Evolutionary conservation across 1,140 invertebrate genomes (phyloP), one percentile per base, ranked within the genome.

Genomic region (Ectropis grisescens): DNA sequence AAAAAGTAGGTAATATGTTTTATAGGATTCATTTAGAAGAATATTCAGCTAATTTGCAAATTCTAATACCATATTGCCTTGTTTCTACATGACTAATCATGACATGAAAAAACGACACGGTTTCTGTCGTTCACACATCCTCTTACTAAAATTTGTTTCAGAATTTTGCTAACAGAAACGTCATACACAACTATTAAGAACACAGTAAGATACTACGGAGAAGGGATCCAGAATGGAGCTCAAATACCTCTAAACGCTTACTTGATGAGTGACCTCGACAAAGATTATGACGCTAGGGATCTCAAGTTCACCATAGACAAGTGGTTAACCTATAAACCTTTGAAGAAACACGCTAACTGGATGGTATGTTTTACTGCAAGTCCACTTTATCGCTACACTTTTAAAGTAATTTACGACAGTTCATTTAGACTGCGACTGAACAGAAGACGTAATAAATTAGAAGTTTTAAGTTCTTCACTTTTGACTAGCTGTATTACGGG

Each of bases 161-260:
- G 86, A 46, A 67, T 89, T 27, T 74, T 93, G 36, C 78, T 92
- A 47, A 86, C 87, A 0, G 91, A 93, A 55, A 87, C 88, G 0
- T n/a, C n/a, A n/a, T 86, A 86, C 34, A 83, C 84, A 0, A 55
- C 57, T 2, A 68, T 86, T 1, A 70, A 86, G 1, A 71, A 85
- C 11, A 78, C 84, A 2, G 85, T 90, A 16, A 58, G 66, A 8
- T 93, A 88, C 46, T 93, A 91, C 51, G 82, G 84, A 1, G 78
- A 85, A 11, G 84, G 83, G 0, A 65, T 69, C 0, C 68, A 83
- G 2, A 68, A 83, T 2, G 86, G 88, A 1, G 82, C 86, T 0
- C 85, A 89, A 16, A 79, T 90, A 8, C 89, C 91, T 0, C 88
- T 93, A 45, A 88, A 88, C 42, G 88, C 85, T n/a, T 76, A 87